Conservation (phyloP, 2,797 vertebrate species). For the Alfaro cultratus region DNA sequence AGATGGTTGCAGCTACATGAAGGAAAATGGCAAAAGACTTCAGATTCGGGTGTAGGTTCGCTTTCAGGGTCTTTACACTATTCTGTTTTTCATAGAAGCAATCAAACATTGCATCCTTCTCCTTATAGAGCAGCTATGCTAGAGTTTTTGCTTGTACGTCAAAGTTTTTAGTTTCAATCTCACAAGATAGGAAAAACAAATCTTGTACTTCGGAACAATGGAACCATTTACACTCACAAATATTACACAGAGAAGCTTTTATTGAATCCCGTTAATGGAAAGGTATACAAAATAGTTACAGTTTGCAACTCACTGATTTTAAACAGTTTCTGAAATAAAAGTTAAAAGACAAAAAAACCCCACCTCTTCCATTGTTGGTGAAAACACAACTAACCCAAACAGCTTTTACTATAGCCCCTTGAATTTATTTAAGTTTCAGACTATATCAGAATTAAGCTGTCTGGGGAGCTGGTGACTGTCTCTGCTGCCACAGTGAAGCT, state of each 20-base stretch:
- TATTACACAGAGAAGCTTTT: neutral
- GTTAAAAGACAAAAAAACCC: neutral
- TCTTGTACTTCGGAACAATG: neutral
- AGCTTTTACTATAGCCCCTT: conserved; percentile 32
- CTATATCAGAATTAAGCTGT: conserved; percentile 45
- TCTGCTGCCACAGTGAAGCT: conserved; percentile 65
- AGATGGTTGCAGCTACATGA: neutral
- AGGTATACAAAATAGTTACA: neutral
- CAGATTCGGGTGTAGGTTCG: neutral
- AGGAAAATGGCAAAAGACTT: neutral
- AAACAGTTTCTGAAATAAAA: neutral
- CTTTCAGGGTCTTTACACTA: neutral
- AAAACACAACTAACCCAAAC: conserved; percentile 2
- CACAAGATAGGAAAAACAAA: neutral
- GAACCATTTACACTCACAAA: neutral
- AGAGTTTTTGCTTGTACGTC: neutral
- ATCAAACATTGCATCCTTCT: neutral
- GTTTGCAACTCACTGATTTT: neutral
- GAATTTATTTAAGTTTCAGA: conserved; percentile 32
- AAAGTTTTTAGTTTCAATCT: neutral
- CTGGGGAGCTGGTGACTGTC: conserved; percentile 52
- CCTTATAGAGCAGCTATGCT: neutral
- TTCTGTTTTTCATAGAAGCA: neutral
- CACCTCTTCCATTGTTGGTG: neutral
- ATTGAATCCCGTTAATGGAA: neutral